These are phyloP conservation scores for Pontoporia blainvillei DNA, from an alignment of 2,113 vertebrate genomes.

Conservation along the genomic window DNA sequence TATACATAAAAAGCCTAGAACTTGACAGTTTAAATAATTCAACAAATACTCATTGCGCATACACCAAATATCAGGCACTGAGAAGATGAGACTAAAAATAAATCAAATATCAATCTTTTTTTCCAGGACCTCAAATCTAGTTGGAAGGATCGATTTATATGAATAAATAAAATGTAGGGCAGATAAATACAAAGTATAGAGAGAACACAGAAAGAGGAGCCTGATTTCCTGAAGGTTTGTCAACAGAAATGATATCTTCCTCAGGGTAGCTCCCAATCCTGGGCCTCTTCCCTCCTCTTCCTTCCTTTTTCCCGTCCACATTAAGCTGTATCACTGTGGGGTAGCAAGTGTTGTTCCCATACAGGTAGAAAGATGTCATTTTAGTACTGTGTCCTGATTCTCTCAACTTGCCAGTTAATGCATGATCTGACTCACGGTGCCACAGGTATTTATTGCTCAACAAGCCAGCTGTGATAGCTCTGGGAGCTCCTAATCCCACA, in stretches of 20 bases:
- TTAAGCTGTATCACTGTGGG: neutral
- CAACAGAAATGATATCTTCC: neutral
- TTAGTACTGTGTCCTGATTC: neutral
- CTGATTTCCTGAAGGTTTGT: neutral
- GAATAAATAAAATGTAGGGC: neutral
- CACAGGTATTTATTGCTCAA: constrained; percentile 55
- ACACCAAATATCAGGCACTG: neutral
- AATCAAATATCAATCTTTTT: neutral
- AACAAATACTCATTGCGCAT: neutral
- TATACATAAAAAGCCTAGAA: neutral
- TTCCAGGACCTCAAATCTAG: neutral
- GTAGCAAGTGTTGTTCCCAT: neutral
- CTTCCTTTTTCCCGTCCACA: neutral
- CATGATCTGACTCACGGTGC: constrained; percentile 10
- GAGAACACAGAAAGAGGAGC: neutral
- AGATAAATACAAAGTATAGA: neutral
- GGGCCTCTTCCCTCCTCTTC: neutral
- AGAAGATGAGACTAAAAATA: neutral
- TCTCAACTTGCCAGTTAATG: constrained; percentile 7
- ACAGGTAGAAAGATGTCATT: constrained; percentile 22
- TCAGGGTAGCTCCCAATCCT: neutral
- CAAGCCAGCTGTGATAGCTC: constrained; percentile 42
- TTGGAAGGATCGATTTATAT: neutral
- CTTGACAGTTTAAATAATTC: neutral
- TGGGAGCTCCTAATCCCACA: constrained; percentile 20